Conservation (phyloP, 2,113 vertebrate species). For the Poicephalus meyeri region DNA sequence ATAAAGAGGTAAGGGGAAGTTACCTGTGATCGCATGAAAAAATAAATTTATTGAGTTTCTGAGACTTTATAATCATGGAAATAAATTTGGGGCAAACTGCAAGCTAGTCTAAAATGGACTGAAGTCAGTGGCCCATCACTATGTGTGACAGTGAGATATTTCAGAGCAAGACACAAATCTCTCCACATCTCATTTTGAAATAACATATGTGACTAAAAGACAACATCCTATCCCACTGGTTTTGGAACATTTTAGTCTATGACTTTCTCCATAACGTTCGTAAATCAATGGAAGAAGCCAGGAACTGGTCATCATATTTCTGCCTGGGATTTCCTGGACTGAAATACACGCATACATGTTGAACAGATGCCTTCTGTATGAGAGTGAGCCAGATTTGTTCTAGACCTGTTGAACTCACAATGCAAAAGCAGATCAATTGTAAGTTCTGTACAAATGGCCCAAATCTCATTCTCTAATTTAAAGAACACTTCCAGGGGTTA, state of each 20-base stretch:
- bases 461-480: background rate
- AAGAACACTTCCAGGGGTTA: background rate
- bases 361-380: background rate
- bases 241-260: background rate
- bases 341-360: background rate
- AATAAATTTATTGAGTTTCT: background rate
- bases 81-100: background rate
- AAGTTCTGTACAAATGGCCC: background rate
- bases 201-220: background rate
- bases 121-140: background rate
- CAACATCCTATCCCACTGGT: background rate
- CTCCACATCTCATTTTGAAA: background rate
- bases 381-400: background rate
- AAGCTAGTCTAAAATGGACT: background rate
- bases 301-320: background rate
- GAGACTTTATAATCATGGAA: background rate
- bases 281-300: background rate
- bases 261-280: background rate
- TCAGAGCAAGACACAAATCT: background rate
- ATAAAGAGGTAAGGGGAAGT: background rate
- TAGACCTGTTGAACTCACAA: background rate
- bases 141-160: background rate
- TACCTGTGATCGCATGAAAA: background rate
- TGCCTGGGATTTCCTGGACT: background rate
- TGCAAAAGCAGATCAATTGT: background rate